Conservation (phyloP, 1,140 invertebrate genomes). For the Zaprionus lachaisei region DNA sequence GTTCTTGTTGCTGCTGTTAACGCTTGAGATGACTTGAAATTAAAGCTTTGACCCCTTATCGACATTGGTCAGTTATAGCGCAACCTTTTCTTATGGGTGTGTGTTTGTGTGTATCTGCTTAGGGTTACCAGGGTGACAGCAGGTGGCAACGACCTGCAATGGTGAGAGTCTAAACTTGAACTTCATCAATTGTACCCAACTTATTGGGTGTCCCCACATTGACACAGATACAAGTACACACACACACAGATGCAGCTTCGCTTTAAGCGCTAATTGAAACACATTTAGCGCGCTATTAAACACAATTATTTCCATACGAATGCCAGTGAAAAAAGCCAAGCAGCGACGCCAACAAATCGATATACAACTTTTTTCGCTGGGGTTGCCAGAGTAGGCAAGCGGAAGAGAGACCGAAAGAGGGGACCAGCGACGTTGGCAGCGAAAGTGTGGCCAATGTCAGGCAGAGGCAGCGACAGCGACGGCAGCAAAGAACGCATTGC, state of each 20-base stretch:
- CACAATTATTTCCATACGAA: conserved; percentile 72
- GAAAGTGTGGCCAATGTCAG: conserved; percentile 36
- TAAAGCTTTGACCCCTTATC: conserved; percentile 34
- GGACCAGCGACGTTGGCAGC: not conserved
- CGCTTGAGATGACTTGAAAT: conserved; percentile 36
- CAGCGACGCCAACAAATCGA: conserved; percentile 43
- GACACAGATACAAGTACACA: conserved; percentile 42
- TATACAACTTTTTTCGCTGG: conserved; percentile 24
- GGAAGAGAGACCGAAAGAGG: not conserved
- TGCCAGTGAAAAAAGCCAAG: conserved; percentile 36
- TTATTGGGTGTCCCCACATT: conserved; percentile 28
- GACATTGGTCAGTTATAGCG: conserved; percentile 13
- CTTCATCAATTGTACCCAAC: conserved; percentile 7
- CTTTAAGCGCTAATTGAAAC: conserved; percentile 71
- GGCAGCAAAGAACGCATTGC: conserved; percentile 21
- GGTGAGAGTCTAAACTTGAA: conserved; percentile 49
- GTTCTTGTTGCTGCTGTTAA: conserved; percentile 39
- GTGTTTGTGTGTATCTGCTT: not conserved
- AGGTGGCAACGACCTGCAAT: conserved; percentile 45
- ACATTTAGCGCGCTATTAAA: conserved; percentile 80
- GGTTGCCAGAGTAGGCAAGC: conserved; percentile 25
- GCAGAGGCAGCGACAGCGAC: not conserved
- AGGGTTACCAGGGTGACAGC: not conserved
- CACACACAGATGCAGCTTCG: conserved; percentile 24
- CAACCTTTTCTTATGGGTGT: conserved; percentile 1